Conservation (phyloP, 2,888 invertebrate species). For the Drosophila hawaiiensis region DNA sequence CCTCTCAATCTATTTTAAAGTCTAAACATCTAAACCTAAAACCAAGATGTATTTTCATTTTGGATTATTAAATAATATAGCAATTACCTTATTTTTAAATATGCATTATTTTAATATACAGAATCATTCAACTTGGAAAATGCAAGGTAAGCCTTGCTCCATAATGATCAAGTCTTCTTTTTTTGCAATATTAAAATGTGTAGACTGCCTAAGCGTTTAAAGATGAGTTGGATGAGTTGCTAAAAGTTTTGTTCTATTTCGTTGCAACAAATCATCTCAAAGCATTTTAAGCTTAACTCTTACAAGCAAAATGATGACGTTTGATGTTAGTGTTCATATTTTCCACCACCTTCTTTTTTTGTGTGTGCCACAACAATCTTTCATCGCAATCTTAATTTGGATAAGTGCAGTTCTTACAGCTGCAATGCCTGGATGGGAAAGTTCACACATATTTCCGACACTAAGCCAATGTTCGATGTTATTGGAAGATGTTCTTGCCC, state of each 20-base stretch:
- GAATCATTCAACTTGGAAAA: neutral
- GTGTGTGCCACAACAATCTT: slow-evolving; percentile 29
- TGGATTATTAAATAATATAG: neutral
- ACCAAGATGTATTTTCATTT: neutral
- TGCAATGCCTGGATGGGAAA: slow-evolving; percentile 44
- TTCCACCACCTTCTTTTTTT: neutral
- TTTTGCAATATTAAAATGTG: neutral
- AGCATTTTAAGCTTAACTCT: slow-evolving; percentile 1
- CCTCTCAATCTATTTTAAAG: neutral
- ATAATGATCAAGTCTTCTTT: too few species aligned
- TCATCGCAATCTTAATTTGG: slow-evolving; percentile 67
- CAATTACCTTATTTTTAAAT: neutral
- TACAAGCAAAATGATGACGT: slow-evolving; percentile 48
- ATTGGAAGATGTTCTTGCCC: slow-evolving; percentile 55
- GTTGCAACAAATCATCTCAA: slow-evolving; percentile 1
- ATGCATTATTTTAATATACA: neutral
- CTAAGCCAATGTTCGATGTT: slow-evolving; percentile 64
- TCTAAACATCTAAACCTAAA: neutral
- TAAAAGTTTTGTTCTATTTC: neutral
- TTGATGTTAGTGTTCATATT: slow-evolving; percentile 37
- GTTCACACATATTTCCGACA: slow-evolving; percentile 57
- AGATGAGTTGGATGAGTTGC: neutral
- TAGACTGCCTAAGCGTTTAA: neutral
- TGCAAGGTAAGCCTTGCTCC: neutral
- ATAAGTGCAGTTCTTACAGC: slow-evolving; percentile 63